Evolutionary conservation across 2,888 invertebrate species (phyloP).

Genomic region (Pardosa pseudoannulata): DNA sequence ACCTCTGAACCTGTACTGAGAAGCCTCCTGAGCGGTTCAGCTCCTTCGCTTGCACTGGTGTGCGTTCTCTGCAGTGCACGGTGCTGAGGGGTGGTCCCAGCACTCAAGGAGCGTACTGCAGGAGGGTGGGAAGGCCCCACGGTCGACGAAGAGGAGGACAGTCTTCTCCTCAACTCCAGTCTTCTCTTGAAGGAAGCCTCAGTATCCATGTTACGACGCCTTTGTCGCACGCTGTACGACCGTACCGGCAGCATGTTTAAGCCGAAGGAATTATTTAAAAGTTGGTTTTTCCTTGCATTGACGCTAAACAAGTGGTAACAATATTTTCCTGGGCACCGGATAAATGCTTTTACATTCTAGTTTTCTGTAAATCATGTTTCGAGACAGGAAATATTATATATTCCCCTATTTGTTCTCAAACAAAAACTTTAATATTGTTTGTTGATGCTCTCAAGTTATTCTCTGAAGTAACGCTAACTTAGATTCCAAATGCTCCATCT

Average conservation of each 20-base stretch:
- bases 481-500: too few relatives aligned
- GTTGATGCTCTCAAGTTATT: too few relatives aligned
- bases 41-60: conserved; percentile 68
- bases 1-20: conserved; percentile 41
- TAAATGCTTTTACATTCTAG: too few relatives aligned
- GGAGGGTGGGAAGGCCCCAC: conserved; percentile 37
- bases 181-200: conserved; percentile 74
- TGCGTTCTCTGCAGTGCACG: conserved; percentile 30
- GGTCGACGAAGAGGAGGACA: conserved; percentile 46
- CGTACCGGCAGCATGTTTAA: conserved; percentile 53
- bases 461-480: too few relatives aligned
- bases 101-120: conserved; percentile 56
- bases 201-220: conserved; percentile 72
- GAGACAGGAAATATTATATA: too few relatives aligned
- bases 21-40: conserved; percentile 27
- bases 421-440: too few relatives aligned
- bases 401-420: too few relatives aligned
- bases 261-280: too few relatives aligned
- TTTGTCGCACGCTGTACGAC: conserved; percentile 74
- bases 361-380: too few relatives aligned
- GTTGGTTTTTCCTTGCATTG: too few relatives aligned
- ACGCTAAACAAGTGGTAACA: too few relatives aligned
- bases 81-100: conserved; percentile 61
- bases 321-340: too few relatives aligned
- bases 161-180: conserved; percentile 37